phyloP scores from a whole-genome alignment of 2,797 vertebrate genomes.

The Falco naumanni region DNA sequence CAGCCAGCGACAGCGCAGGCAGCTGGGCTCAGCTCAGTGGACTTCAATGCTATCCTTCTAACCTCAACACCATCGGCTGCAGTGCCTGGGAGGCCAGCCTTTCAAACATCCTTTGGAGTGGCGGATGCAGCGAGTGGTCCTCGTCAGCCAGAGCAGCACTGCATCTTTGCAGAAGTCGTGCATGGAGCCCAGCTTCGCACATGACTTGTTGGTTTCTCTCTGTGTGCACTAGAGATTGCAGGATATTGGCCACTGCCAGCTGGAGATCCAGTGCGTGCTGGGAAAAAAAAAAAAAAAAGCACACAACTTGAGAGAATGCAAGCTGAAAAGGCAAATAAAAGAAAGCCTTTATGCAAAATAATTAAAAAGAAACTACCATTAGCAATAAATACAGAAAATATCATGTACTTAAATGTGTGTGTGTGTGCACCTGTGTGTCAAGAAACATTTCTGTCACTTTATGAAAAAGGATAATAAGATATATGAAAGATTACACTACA shows the following conservation, averaged over 20 bases:
- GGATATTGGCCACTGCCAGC: constrained; percentile 92
- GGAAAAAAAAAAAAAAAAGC: constrained; percentile 18
- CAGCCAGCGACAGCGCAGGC: fast-evolving
- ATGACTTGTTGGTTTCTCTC: constrained; percentile 97
- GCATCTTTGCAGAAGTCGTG: constrained; percentile 92
- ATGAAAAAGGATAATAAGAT: neutral
- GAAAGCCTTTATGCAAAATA: neutral
- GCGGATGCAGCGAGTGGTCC: constrained; percentile 93
- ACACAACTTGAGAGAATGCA: neutral
- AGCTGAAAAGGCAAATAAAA: neutral
- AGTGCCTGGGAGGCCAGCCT: constrained; percentile 95
- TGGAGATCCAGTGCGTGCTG: constrained; percentile 96
- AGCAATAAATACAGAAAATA: neutral
- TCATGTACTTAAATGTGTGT: neutral
- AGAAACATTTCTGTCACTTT: neutral
- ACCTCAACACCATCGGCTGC: constrained; percentile 96
- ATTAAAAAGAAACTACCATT: neutral
- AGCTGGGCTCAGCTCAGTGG: neutral
- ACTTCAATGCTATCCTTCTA: neutral
- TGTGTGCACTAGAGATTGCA: constrained; percentile 92
- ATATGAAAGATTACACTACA: neutral
- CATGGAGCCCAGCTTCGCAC: constrained; percentile 93
- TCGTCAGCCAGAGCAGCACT: constrained; percentile 93
- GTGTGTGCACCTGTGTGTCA: fast-evolving
- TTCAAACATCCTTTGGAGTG: constrained; percentile 97